Evolutionary conservation across 2,113 vertebrate species (phyloP), one percentile per base, ranked within the genome.

Genomic region (Gymnocephalus cernua): DNA sequence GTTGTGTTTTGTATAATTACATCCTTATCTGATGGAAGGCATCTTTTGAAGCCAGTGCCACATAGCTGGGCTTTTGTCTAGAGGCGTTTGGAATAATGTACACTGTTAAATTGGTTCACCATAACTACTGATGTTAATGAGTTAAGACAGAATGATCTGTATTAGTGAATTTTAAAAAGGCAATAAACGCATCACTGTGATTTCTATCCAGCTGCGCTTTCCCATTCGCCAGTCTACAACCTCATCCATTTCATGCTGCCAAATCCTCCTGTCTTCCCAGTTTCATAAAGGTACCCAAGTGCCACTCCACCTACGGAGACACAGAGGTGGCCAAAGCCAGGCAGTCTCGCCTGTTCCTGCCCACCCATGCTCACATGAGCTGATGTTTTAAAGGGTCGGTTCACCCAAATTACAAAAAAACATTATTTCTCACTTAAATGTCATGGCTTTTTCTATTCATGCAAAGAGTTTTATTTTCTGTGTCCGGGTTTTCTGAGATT

Each of bases 131-230:
- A 85, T 85, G 88, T 83, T 93, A 93, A 94, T 91, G 87, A 93
- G 80, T 71, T 90, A 91, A 85, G 89, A 84, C 85, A 89, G 81
- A 91, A 90, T 88, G 90, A 91, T 91, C 67, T 86, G 86, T 89
- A 92, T 89, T 91, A 83, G 82, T 85, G 87, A 84, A 90, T 93
- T 91, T 89, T 81, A 90, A 92, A 87, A 76, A 89, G 92, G 84
- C 83, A 88, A 85, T 89, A 79, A 89, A 84, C 41, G 56, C 82
- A 73, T 81, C 23, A 29, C 75, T 29, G 85, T 81, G 69, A 78
- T 89, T 91, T 88, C 64, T 86, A 73, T 90, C 89, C 87, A 88
- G 87, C 82, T 88, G 86, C 74, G 84, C 76, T 73, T 72, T 88
- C 58, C 54, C 54, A 73, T 89, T 84, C 51, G 23, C 71, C 59